Conservation (phyloP, 2,888 invertebrate genomes). For the Subacronicta megacephala region DNA sequence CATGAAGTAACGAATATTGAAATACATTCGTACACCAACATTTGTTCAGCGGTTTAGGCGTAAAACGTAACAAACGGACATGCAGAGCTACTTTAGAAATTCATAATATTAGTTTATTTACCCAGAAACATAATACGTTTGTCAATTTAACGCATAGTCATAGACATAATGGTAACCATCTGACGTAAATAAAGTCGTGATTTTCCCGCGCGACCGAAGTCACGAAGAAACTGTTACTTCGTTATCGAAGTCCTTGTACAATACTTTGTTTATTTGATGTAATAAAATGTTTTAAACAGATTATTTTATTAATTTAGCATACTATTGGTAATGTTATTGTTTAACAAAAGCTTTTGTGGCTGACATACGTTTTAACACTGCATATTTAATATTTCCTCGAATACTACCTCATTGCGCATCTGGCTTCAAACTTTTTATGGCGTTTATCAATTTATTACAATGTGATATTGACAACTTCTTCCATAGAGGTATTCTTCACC, state of each 20-base stretch:
- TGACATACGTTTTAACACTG: constrained; percentile 43
- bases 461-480: constrained; percentile 13
- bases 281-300: constrained; percentile 28
- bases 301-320: constrained; percentile 41
- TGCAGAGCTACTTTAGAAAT: no score
- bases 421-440: constrained; percentile 13
- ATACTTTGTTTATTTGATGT: constrained; percentile 27
- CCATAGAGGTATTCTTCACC: constrained; percentile 2
- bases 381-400: constrained; percentile 45
- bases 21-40: no score
- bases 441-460: constrained; percentile 31
- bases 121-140: neutral
- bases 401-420: constrained; percentile 1
- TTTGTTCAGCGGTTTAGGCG: no score
- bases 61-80: no score
- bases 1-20: no score
- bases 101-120: no score
- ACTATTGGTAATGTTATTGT: constrained; percentile 31
- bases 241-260: constrained; percentile 41
- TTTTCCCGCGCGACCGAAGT: constrained; percentile 28
- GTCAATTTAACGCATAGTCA: neutral
- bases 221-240: constrained; percentile 40
- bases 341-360: constrained; percentile 33
- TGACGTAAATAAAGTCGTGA: constrained; percentile 35
- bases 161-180: constrained; percentile 21